Base-by-base conservation (phyloP, 2,797 vertebrate genomes). In the Percopsis omiscomaycus region DNA sequence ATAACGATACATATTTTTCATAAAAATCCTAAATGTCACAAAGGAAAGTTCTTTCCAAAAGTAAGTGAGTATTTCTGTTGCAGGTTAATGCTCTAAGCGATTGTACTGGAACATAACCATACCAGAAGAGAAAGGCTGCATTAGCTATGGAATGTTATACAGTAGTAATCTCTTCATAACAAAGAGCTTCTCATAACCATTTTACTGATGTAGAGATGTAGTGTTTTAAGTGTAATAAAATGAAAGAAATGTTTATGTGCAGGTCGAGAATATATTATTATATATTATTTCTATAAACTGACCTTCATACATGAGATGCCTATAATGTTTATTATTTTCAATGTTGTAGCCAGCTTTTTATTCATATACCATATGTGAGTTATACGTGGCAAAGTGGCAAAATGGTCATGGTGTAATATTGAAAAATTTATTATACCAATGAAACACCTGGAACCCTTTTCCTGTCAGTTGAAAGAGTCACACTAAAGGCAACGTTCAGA, bases 21-120 rank as follows among this genome's bases (percentile, higher is more conserved):
- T 22, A 22, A 22, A 22, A 22, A 22, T 22, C 22, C 22, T 22
- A 22, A 22, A 22, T 22, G 22, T 22, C 22, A 22, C 22, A 75
- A 84, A 79, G 78, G 57, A 84, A 85, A 78, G 74, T 73, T 83
- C 73, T 82, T 78, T 85, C 71, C 73, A 73, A 69, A 45, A 55
- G 64, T 11, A 79, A 71, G 67, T 78, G 72, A 86, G 22, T 51
- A 79, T 63, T 64, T 86, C 75, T 48, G 55, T 59, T 51, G 44
- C 44, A 55, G 16, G 59, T 15, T 56, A 53, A 47, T 45, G 42
- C 54, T 47, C 47, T 50, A 42, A 37, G 81, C 77, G 84, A 61
- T 80, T 66, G 79, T 79, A 22, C 63, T 78, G 65, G 73, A 87
- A 68, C 45, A 50, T 32, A 70, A 75, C 70, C 73, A 67, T 62